Evolutionary conservation across 1,140 invertebrate genomes (phyloP).

Genomic region (Cylas formicarius): DNA sequence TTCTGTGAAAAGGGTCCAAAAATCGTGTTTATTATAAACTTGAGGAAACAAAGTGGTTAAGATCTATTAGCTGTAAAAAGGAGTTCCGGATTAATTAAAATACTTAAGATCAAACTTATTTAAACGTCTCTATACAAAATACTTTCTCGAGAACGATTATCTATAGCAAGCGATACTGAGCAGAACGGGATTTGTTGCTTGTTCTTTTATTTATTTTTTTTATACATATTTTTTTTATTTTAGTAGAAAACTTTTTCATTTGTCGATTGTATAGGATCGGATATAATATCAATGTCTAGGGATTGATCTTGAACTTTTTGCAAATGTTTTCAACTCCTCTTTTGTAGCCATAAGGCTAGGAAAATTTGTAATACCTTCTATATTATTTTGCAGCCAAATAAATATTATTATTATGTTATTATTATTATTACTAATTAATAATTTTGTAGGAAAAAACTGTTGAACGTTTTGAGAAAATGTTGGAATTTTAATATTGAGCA

Average conservation of each 20-base stretch:
- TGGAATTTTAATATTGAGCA: no score
- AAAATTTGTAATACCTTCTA: neutral
- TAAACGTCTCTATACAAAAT: constrained; percentile 8
- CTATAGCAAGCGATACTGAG: neutral
- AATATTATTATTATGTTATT: neutral
- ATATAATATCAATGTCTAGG: no score
- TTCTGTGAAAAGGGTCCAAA: no score
- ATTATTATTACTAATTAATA: constrained; percentile 1
- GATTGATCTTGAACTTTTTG: no score
- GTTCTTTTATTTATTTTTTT: neutral
- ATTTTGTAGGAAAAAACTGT: no score
- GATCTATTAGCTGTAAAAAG: no score
- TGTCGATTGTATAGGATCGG: no score
- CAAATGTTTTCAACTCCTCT: neutral
- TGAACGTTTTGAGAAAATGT: no score
- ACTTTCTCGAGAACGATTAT: constrained; percentile 1
- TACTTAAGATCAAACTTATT: constrained; percentile 6
- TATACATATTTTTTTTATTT: constrained; percentile 1
- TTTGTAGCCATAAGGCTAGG: neutral
- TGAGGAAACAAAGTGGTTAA: neutral
- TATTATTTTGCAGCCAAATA: constrained; percentile 2
- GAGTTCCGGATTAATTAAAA: no score
- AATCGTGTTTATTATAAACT: neutral
- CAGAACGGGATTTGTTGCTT: constrained; percentile 3
- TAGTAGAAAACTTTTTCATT: neutral